A percentile compares a stretch with the other conserved stretches of the same genome.
Evolutionary conservation across 2,113 vertebrate species (phyloP).

Genomic region (Cryptomyrus ogoouensis): DNA sequence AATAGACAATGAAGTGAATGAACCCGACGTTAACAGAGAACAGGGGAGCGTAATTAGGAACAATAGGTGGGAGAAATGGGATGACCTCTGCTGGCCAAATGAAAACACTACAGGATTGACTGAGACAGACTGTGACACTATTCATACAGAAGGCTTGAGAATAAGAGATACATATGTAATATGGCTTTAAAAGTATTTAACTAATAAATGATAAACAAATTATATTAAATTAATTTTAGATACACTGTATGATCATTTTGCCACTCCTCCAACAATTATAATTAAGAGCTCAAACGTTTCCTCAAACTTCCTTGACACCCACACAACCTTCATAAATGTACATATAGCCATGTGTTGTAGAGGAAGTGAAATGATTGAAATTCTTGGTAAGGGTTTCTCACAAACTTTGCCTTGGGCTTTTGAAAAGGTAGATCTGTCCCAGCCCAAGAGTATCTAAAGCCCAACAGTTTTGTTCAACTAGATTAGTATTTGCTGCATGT

Average conservation of each 20-base stretch:
- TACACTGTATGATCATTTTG: background rate
- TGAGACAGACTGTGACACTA: background rate
- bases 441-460: background rate
- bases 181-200: background rate
- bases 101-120: no score
- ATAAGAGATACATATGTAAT: background rate
- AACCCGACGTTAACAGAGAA: background rate
- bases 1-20: no score
- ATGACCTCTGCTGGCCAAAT: background rate
- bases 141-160: background rate
- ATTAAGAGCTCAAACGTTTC: background rate
- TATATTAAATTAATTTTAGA: background rate
- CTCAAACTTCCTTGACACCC: no score
- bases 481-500: background rate
- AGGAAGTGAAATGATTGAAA: background rate
- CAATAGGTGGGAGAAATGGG: background rate
- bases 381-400: background rate
- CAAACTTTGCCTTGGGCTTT: background rate
- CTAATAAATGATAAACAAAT: background rate
- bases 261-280: background rate
- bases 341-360: background rate
- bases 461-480: background rate
- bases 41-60: background rate
- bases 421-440: background rate
- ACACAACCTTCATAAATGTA: background rate